Conservation (phyloP, 1,140 invertebrate species). For the Cotesia typhae region DNA sequence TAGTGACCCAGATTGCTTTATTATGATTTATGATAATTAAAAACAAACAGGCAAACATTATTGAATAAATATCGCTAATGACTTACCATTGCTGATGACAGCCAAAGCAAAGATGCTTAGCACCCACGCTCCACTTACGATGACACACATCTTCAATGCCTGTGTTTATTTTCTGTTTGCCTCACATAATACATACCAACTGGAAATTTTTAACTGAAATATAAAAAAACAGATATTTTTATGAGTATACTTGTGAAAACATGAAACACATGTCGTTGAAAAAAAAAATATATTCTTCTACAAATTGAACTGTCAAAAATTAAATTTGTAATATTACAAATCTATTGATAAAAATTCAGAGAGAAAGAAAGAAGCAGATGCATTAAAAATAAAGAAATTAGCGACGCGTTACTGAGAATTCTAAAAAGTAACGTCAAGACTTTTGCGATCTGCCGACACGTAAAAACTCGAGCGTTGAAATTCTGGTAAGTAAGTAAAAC, state of each 20-base stretch:
- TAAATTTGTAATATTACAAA: too few species aligned
- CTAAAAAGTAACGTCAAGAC: too few species aligned
- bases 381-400: too few species aligned
- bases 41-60: neutral
- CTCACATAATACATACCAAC: conserved; percentile 53
- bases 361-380: too few species aligned
- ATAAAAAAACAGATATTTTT: conserved; percentile 21
- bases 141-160: conserved; percentile 53
- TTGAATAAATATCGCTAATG: neutral
- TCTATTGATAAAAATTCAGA: too few species aligned
- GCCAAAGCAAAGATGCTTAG: conserved; percentile 52
- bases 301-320: too few species aligned
- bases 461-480: too few species aligned
- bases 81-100: conserved; percentile 58
- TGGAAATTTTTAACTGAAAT: conserved; percentile 41
- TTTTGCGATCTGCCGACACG: too few species aligned
- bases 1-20: neutral
- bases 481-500: too few species aligned
- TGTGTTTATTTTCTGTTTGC: conserved; percentile 45
- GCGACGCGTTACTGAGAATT: too few species aligned
- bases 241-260: neutral
- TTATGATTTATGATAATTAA: neutral
- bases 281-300: too few species aligned
- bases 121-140: conserved; percentile 51
- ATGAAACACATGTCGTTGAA: neutral